phyloP scores from a whole-genome alignment of 2,888 invertebrate genomes.

The Elysia crispata region DNA sequence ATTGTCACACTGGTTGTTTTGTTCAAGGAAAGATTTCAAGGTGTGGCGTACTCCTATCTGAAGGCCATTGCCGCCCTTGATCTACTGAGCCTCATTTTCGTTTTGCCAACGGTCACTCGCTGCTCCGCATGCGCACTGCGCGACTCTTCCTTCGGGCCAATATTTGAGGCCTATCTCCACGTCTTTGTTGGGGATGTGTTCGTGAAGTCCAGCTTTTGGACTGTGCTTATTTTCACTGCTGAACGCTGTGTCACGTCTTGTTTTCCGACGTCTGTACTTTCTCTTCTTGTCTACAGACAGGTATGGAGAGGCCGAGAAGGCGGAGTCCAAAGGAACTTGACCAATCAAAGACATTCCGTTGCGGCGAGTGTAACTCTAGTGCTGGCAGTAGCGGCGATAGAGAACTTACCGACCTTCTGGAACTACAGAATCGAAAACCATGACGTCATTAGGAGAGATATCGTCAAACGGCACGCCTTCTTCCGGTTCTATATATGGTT shows the following conservation, averaged over 20 bases:
- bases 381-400: conserved; percentile 21
- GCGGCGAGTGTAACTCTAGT: conserved; percentile 14
- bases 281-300: neutral
- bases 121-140: conserved; percentile 41
- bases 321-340: neutral
- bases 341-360: neutral
- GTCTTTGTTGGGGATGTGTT: conserved; percentile 50
- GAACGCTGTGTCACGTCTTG: conserved; percentile 45
- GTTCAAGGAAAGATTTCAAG: conserved; percentile 40
- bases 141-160: neutral
- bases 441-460: conserved; percentile 25
- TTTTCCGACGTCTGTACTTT: neutral
- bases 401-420: conserved; percentile 51
- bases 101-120: conserved; percentile 45
- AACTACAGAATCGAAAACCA: conserved; percentile 13
- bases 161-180: conserved; percentile 49
- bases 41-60: conserved; percentile 46
- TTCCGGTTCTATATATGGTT: conserved; percentile 46
- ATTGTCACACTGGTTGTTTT: conserved; percentile 45
- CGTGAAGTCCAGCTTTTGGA: conserved; percentile 50
- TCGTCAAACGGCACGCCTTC: conserved; percentile 5
- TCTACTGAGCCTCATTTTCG: conserved; percentile 47
- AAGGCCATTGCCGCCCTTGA: conserved; percentile 48
- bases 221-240: conserved; percentile 44
- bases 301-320: neutral